Evolutionary conservation across 37 sponge, comb jelly and placozoan species (phyloP), one percentile per base, ranked within the genome.

Genomic region (Diacarnus erythraeanus): DNA sequence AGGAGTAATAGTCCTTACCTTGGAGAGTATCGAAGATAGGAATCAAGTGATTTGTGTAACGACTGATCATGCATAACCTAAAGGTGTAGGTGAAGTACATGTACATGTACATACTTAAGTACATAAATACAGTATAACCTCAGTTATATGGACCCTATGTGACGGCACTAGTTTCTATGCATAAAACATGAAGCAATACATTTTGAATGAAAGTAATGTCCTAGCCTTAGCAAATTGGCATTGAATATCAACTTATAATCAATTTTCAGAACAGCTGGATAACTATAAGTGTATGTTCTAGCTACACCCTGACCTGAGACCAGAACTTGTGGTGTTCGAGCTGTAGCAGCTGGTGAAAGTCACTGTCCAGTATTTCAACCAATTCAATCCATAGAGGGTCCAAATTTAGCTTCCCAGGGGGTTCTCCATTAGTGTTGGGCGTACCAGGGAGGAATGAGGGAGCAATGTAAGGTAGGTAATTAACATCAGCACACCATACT

Each of bases 31-130:
- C 66, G 83, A 10, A 93, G 80, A 36, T 89, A 93, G 33, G 90
- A 82, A 57, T 89, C 90, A 37, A 93, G 57, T 54, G 85, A 72
- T 60, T 57, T 81, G 6, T 93, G 84, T 44, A 94, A 66, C 0
- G 95, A 82, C 10, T n/a, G 22, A 70, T 94, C 95, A 82, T 78
- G 82, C 31, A 91, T 39, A 10, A 82, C 92, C 95, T 94, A 27
- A 37, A 79, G 34, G 59, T 22, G 2, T 61, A 15, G 6, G 12
- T 47, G 51, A 47, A 47, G 51, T n/a, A n/a, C n/a, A n/a, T n/a
- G n/a, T n/a, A n/a, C n/a, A n/a, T n/a, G n/a, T n/a, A n/a, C n/a
- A n/a, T n/a, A n/a, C n/a, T n/a, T n/a, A n/a, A n/a, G n/a, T n/a
- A n/a, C n/a, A n/a, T n/a, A n/a, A n/a, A n/a, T n/a, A n/a, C n/a